These are phyloP conservation scores for Vanacampus margaritifer DNA, from an alignment of 2,113 vertebrate genomes.

Conservation along the genomic window DNA sequence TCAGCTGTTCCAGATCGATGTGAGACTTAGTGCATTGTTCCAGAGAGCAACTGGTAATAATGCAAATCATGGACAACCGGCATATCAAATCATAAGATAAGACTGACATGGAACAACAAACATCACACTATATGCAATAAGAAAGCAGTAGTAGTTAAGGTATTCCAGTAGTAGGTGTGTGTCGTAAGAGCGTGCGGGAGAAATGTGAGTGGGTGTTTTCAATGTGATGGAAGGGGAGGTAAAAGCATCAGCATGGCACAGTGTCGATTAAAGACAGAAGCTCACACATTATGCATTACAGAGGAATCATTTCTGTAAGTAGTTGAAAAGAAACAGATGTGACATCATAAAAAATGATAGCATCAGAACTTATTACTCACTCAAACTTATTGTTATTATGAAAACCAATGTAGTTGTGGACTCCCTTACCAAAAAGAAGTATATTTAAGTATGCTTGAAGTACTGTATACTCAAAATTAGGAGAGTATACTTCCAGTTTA, in stretches of 20 bases:
- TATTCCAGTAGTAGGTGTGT: slow-evolving; percentile 18
- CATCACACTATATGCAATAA: slow-evolving; percentile 3
- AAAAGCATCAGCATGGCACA: slow-evolving; percentile 44
- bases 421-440: too few relatives aligned
- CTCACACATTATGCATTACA: slow-evolving; percentile 6
- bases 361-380: slow-evolving; percentile 18
- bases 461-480: too few relatives aligned
- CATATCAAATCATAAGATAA: too few relatives aligned
- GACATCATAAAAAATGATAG: neutral
- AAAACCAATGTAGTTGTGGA: too few relatives aligned
- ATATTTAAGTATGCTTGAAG: too few relatives aligned
- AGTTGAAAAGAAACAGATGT: slow-evolving; percentile 2
- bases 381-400: neutral
- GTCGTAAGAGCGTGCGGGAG: slow-evolving; percentile 23
- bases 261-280: slow-evolving; percentile 42
- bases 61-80: too few relatives aligned
- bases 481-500: too few relatives aligned
- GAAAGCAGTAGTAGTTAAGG: slow-evolving; percentile 25
- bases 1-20: too few relatives aligned
- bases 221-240: slow-evolving; percentile 32
- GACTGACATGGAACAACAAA: too few relatives aligned
- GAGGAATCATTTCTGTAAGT: slow-evolving; percentile 6
- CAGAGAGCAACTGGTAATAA: too few relatives aligned
- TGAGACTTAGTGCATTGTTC: too few relatives aligned
- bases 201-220: slow-evolving; percentile 51